Evolutionary conservation across 1,140 invertebrate species (phyloP), one percentile per base, ranked within the genome.

Genomic region (Asobara japonica): DNA sequence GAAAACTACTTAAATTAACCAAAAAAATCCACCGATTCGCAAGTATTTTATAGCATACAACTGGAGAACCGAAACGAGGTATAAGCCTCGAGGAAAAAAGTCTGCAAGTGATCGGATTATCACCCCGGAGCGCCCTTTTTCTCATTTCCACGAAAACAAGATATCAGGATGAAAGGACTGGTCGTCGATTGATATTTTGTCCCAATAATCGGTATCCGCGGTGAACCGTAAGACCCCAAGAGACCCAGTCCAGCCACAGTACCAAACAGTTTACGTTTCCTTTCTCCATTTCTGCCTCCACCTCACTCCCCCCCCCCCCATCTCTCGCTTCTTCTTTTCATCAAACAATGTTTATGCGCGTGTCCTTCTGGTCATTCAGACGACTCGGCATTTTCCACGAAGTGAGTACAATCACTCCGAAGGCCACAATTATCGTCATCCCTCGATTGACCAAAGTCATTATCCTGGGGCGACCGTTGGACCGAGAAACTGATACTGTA

Each of bases 151-250:
- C 78, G 78, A 79, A 77, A 33, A 79, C 80, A 82, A 82, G 82
- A 83, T 82, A 74, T 29, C 60, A 66, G 80, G 75, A 80, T 79
- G 82, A 83, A 83, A 79, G 51, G n/a, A 22, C 16, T 36, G 31
- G 33, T 31, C 76, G 79, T 45, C 41, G 85, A 85, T 86, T 84
- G 84, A 86, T 85, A 85, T 82, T 68, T 73, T 41, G 74, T 36
- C 76, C 81, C 73, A 79, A 83, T 85, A 84, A 85, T 83, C 77
- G 79, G 74, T 78, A 79, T 78, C 73, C 75, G 74, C 77, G 76
- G 60, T 51, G 51, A 76, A 72, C 51, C 51, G 51, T 56, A 27
- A 56, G 51, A 30, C 70, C 38, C 62, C 8, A n/a, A 5, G 13
- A 7, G 22, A 62, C 3, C 8, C 60, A 62, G n/a, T n/a, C n/a